Conservation (phyloP, 2,888 invertebrate species). For the Phyllotreta cruciferae region DNA sequence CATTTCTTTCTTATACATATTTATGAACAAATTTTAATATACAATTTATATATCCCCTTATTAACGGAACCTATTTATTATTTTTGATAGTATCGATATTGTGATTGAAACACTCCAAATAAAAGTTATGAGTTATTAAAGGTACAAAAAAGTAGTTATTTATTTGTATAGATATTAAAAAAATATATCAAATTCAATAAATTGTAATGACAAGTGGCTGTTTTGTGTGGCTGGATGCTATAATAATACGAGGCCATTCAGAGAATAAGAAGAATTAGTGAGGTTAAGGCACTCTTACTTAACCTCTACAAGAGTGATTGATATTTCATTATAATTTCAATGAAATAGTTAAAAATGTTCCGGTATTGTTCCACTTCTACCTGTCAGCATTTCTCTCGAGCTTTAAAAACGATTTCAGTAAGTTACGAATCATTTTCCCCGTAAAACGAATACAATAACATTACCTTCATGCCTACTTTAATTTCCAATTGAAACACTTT, state of each 20-base stretch:
- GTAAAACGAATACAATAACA: neutral
- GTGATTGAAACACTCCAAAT: constrained; percentile 32
- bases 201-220: too few species aligned
- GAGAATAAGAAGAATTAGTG: too few species aligned
- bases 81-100: constrained; percentile 32
- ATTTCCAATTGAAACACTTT: neutral
- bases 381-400: constrained; percentile 37
- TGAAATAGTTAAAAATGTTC: constrained; percentile 26
- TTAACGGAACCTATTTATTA: constrained; percentile 31
- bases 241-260: too few species aligned
- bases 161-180: too few species aligned
- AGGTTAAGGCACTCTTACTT: too few species aligned
- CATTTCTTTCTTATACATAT: constrained; percentile 24
- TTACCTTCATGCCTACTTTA: neutral
- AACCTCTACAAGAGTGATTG: neutral
- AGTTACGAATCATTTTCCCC: neutral
- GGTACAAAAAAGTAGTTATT: constrained; percentile 4
- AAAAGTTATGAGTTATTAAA: constrained; percentile 27
- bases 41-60: constrained; percentile 28
- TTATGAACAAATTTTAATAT: constrained; percentile 33
- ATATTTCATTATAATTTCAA: too few species aligned
- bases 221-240: too few species aligned
- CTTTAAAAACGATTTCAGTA: constrained; percentile 39
- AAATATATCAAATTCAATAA: too few species aligned
- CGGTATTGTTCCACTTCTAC: constrained; percentile 38